Evolutionary conservation across 2,113 vertebrate species (phyloP).

Genomic region (Eurystomus gularis): DNA sequence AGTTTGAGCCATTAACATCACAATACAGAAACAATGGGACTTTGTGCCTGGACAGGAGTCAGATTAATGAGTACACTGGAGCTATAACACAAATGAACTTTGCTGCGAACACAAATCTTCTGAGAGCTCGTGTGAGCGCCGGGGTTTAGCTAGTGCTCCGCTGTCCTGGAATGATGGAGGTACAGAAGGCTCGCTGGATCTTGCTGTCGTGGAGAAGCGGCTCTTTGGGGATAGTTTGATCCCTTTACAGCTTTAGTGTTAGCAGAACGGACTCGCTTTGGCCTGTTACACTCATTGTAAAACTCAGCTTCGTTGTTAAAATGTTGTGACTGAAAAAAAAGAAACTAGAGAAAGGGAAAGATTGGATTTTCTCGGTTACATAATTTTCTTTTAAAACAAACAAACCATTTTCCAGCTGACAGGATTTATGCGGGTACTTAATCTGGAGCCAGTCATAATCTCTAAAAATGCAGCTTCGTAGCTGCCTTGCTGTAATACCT

Average conservation of each 20-base stretch:
- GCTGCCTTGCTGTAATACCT: not conserved
- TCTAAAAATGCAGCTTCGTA: not conserved
- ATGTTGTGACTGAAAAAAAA: not conserved
- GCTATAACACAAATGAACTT: not conserved
- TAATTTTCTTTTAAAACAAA: slow-evolving; percentile 32
- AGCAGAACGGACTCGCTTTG: not conserved
- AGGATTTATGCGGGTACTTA: slow-evolving; percentile 19
- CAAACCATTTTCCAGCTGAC: not conserved
- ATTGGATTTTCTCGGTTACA: not conserved
- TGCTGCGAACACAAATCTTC: not conserved
- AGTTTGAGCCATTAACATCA: not conserved
- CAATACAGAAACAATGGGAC: not conserved
- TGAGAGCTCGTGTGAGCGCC: not conserved
- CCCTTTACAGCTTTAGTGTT: not conserved
- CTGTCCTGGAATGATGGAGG: not conserved
- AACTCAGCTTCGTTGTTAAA: not conserved
- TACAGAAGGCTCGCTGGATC: not conserved
- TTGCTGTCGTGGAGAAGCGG: not conserved
- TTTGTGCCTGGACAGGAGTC: not conserved
- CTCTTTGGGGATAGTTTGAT: not conserved
- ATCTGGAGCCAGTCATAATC: not conserved
- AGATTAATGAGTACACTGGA: not conserved
- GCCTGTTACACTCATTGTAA: not conserved
- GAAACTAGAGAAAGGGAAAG: not conserved
- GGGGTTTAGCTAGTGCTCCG: not conserved